phyloP scores from a whole-genome alignment of 1,140 invertebrate genomes.

The Aphaenogaster floridana region DNA sequence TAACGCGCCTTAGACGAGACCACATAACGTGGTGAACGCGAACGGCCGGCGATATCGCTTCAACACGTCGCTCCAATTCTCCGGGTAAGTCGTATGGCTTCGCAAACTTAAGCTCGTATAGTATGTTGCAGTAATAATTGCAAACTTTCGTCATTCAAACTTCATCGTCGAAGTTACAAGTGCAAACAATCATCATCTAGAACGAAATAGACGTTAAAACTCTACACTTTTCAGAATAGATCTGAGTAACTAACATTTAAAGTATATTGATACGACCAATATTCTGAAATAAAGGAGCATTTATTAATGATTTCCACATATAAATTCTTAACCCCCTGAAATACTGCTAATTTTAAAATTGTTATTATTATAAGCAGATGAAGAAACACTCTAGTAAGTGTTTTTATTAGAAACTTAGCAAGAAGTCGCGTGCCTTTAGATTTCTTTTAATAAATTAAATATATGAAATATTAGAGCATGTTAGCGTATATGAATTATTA shows the following conservation, averaged over 20 bases:
- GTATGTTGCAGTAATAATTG: conserved; percentile 4
- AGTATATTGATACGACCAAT: background rate
- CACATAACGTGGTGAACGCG: background rate
- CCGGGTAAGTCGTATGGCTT: conserved; percentile 33
- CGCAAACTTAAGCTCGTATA: background rate
- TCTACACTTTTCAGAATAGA: background rate
- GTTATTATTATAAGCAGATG: background rate
- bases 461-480: background rate
- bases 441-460: background rate
- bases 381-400: background rate
- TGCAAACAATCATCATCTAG: background rate
- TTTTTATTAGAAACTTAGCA: background rate
- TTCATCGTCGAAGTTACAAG: background rate
- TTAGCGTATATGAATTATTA: too few species aligned
- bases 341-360: background rate
- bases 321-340: background rate
- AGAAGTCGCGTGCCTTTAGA: background rate
- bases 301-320: background rate
- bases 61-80: conserved; percentile 40
- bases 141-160: background rate
- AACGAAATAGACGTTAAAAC: background rate
- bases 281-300: background rate
- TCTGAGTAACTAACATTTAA: background rate
- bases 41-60: background rate
- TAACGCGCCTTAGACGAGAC: background rate